These are phyloP conservation scores for Bombus waltoni DNA, from an alignment of 1,140 invertebrate species.

Conservation along the genomic window DNA sequence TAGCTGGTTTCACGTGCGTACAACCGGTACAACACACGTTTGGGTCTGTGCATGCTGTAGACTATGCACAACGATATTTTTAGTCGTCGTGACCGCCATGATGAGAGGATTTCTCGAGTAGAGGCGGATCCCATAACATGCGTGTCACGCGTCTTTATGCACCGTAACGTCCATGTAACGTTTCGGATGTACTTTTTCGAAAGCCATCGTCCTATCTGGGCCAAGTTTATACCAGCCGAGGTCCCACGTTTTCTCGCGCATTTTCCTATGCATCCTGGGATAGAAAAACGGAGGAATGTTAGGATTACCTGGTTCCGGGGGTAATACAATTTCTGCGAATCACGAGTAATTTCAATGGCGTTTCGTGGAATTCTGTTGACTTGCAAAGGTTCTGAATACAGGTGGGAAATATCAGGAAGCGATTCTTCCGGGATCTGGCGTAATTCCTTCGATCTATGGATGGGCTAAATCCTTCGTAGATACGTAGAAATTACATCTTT, in stretches of 20 bases:
- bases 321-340: background rate
- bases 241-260: background rate
- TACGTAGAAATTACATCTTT: background rate
- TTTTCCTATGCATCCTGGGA: background rate
- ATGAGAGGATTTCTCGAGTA: slow-evolving; percentile 29
- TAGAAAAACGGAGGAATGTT: no score
- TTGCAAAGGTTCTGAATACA: background rate
- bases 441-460: background rate
- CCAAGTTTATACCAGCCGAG: background rate
- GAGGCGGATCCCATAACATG: slow-evolving; percentile 5
- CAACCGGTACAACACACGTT: background rate
- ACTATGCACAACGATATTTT: slow-evolving; percentile 56
- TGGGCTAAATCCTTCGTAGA: no score
- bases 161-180: slow-evolving; percentile 16
- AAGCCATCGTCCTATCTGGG: slow-evolving; percentile 4
- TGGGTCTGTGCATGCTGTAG: background rate
- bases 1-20: slow-evolving; percentile 4
- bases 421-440: no score
- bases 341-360: background rate
- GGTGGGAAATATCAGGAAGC: background rate
- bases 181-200: slow-evolving; percentile 14
- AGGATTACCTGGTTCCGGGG: background rate
- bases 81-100: slow-evolving; percentile 51
- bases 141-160: slow-evolving; percentile 29
- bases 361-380: background rate